Base-by-base conservation (phyloP, 2,888 invertebrate genomes). In the Phortica magna region DNA sequence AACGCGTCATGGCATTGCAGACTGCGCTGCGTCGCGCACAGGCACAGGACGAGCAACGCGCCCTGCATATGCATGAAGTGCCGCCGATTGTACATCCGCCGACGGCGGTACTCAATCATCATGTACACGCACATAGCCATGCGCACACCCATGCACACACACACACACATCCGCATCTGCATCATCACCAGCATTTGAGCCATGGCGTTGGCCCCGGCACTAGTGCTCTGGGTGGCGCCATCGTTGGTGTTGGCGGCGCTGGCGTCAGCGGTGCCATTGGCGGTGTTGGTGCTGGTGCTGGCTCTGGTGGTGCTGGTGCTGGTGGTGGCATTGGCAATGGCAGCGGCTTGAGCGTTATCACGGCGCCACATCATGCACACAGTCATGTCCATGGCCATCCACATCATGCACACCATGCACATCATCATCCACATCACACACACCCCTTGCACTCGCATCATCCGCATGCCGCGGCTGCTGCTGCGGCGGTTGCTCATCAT, bases 1-100 rank as follows among this genome's bases (percentile, higher is more conserved):
- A 98, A 92, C 93, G 96, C 19, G 96, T 97, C 77, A 98, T 98
- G 98, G 98, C 98, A 77, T 93, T 94, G 89, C 96, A 97, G 93
- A 97, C 97, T 41, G 97, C 97, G 0, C 90, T 96, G 82, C 92
- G 97, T 71, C 94, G 98, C 72, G 97, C 96, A 65, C 96, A 96
- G 91, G 96, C 96, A 74, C 97, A 97, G 92, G 97, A 97, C 89
- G 96, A 97, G 90, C 94, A 94, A 72, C 91, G 94, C 6, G 93
- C 93, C 81, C 90, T 89, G 72, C 92, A 93, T 31, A 84, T 92
- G 53, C 93, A 93, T n/a, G 94, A 94, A 74, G 83, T 92, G 79
- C 93, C 92, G 57, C 93, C 93, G 80, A 91, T 92, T 48, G 80
- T 85, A 5, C 84, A 85, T 73, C 82, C 82, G 61, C 79, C 87